Evolutionary conservation across 2,113 vertebrate genomes (phyloP), one percentile per base, ranked within the genome.

Genomic region (Melanerpes formicivorus): DNA sequence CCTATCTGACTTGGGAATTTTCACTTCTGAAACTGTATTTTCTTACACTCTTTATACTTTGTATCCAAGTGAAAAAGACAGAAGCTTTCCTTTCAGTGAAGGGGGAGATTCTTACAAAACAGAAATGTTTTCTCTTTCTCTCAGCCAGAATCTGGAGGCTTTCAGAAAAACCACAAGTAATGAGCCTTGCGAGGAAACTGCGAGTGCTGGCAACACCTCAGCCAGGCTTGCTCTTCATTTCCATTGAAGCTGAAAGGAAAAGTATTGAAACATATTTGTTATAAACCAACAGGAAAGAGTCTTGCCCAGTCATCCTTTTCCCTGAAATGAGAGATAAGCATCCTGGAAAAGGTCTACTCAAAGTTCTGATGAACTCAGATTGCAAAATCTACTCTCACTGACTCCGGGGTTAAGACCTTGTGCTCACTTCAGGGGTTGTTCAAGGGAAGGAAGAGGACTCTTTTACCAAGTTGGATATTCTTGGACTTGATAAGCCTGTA

Each of bases 141-240:
- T 58, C 48, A 72, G 54, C 16, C 60, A 80, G 56, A 84, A 78
- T 72, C 32, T 75, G 62, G 15, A 83, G 54, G 50, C 54, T 93
- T 88, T 75, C 91, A 90, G 69, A 56, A 88, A 89, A 84, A 72
- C 48, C 8, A 5, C 40, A 88, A 83, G 37, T 32, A 50, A 46
- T 71, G 40, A 94, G 46, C 29, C 23, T 80, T 70, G 44, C 55
- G 81, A 87, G 80, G 90, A 85, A 88, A 90, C 81, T 80, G 29
- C 84, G 62, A 95, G 66, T 81, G 29, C 74, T 93, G 86, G 80
- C 90, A 94, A 92, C 23, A 67, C 55, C 80, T 88, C 86, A 81
- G n/a, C 78, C 70, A 75, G 75, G 27, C 22, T 65, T 78, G 8
- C 40, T 79, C 65, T 62, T 78, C n/a, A 54, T 78, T 88, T 90